These are phyloP conservation scores for Ophiothrix spiculata DNA, from an alignment of 35 echinoderm and acorn worm species.

Conservation along the genomic window DNA sequence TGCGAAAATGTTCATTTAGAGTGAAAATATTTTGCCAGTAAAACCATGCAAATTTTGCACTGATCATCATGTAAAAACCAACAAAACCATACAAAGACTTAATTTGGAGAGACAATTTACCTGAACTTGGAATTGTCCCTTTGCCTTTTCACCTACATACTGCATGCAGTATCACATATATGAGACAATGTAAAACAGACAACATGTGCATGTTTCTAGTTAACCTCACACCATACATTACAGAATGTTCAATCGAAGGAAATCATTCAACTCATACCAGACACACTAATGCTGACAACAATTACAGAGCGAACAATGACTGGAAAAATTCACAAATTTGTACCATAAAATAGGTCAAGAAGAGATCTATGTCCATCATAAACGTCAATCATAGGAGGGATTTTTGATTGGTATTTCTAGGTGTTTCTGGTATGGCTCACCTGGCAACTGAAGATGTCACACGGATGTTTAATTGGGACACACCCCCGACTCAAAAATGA, in stretches of 20 bases:
- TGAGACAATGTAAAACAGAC: no score
- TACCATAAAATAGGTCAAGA: not conserved
- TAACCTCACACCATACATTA: not conserved
- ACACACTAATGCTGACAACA: not conserved
- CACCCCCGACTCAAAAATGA: no score
- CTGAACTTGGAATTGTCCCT: no score
- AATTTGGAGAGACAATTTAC: no score
- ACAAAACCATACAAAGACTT: no score
- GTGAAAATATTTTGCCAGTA: no score
- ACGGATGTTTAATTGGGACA: no score
- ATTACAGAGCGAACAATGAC: not conserved
- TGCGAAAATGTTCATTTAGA: no score
- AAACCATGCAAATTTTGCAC: no score
- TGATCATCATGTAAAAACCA: no score
- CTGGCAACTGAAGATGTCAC: slow-evolving; percentile 5
- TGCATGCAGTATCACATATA: no score
- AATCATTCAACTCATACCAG: not conserved
- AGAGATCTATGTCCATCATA: not conserved
- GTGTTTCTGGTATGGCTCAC: not conserved
- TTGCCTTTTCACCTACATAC: no score
- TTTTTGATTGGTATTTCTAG: not conserved
- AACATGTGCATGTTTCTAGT: not conserved
- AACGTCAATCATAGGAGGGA: not conserved
- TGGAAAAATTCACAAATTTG: not conserved
- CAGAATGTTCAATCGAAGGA: slow-evolving; percentile 2